Evolutionary conservation across 64 coral and sea anemone species (phyloP), one percentile per base, ranked within the genome.

Genomic region (Orbicella faveolata): DNA sequence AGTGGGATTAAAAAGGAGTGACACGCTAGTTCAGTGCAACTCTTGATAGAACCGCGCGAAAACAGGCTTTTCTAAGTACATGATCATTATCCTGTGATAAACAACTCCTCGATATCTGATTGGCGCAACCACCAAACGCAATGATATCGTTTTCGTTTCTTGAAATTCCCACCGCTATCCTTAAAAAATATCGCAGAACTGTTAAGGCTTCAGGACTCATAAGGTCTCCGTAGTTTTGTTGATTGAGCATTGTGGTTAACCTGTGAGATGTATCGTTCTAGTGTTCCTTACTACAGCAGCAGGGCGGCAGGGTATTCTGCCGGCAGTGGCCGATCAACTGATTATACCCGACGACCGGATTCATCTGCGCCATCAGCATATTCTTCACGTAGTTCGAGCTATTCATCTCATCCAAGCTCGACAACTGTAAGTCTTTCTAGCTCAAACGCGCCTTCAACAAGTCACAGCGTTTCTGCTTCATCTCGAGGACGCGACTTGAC

Each of bases 181-280:
- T n/a, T 70, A 26, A 70, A 70, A 26, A 4, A 26, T 23, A 70
- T 70, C 23, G 11, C 67, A 25, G 67, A 9, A 9, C 25, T 70
- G 5, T 26, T 25, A 2, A 21, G 2, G 65, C 23, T 70, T 70
- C 0, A 70, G 21, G 67, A n/a, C 21, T 70, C n/a, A 0, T 70
- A 1, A 70, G 21, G 67, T 70, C 21, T 70, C 67, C 0, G 23
- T 4, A 59, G 55, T 59, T 59, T 59, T 15, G 65, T 48, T 2
- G n/a, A 25, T 70, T 11, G 9, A 9, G 25, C 11, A 6, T 25
- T n/a, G 21, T 70, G 21, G 21, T 5, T 67, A 7, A 67, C 41
- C 55, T 23, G 9, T 34, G 36, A 9, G 81, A 83, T 83, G 81
- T 83, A 69, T 69, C 62, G 36, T 67, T 81, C 79, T 61, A 67